These are phyloP conservation scores for Aphidius ervi DNA, from an alignment of 1,140 invertebrate genomes.

Conservation along the genomic window DNA sequence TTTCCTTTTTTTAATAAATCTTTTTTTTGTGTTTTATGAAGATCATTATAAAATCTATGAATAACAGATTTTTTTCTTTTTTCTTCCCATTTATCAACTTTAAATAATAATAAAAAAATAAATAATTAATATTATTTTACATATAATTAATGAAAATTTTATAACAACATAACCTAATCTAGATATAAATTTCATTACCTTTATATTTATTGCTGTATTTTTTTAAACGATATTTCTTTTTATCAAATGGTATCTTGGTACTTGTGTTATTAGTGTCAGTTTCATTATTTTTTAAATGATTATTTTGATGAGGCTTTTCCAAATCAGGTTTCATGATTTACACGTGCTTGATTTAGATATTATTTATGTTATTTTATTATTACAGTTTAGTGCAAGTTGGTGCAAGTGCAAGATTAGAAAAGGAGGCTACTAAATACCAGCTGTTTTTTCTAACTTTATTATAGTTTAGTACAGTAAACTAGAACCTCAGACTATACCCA, in stretches of 20 bases:
- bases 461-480: too few species aligned
- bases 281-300: background rate
- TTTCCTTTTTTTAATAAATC: conserved; percentile 17
- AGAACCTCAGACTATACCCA: too few species aligned
- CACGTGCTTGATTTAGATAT: background rate
- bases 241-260: conserved; percentile 57
- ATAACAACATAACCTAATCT: conserved; percentile 22
- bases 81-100: conserved; percentile 62
- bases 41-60: conserved; percentile 55
- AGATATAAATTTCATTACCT: conserved; percentile 34
- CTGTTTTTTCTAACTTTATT: too few species aligned
- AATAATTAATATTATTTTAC: conserved; percentile 9
- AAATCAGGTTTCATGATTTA: background rate
- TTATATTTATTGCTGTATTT: conserved; percentile 68
- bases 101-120: conserved; percentile 20
- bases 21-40: conserved; percentile 48
- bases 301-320: background rate
- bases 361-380: background rate
- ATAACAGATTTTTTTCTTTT: conserved; percentile 56
- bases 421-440: too few species aligned
- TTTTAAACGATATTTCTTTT: conserved; percentile 60
- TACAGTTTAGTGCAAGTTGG: too few species aligned
- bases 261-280: conserved; percentile 2
- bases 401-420: too few species aligned
- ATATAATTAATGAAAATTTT: conserved; percentile 5